phyloP scores from a whole-genome alignment of 2,113 vertebrate species.

The Entomyzon cyanotis region DNA sequence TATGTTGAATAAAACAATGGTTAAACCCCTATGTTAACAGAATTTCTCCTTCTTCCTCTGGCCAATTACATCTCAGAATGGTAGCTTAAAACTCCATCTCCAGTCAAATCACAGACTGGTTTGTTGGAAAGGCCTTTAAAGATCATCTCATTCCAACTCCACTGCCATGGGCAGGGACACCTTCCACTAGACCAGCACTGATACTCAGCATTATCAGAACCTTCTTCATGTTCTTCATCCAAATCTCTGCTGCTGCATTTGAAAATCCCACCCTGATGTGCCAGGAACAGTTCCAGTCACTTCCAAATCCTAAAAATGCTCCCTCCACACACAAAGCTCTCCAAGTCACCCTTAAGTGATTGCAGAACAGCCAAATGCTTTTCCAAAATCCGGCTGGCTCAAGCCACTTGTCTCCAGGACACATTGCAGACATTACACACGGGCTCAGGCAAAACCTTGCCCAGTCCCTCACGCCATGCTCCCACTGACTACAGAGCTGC shows the following conservation, averaged over 20 bases:
- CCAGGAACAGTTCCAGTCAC: background rate
- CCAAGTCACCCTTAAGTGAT: background rate
- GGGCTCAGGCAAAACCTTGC: background rate
- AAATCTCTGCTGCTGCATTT: background rate
- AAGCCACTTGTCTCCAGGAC: background rate
- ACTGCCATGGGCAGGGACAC: background rate
- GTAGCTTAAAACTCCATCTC: background rate
- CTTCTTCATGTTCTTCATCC: background rate
- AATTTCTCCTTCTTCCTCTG: background rate
- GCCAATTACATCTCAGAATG: background rate
- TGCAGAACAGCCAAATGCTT: background rate
- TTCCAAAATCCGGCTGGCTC: background rate
- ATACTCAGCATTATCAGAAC: background rate
- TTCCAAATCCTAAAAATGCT: background rate
- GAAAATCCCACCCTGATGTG: background rate
- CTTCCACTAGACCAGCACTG: background rate
- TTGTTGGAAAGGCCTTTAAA: background rate
- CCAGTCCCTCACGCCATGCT: background rate
- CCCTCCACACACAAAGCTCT: background rate
- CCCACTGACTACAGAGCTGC: background rate
- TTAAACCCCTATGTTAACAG: background rate
- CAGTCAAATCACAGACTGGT: background rate
- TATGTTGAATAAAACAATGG: background rate
- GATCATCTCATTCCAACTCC: background rate
- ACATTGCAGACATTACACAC: rapidly evolving